These are phyloP conservation scores for Hephaestus fuliginosus DNA, from an alignment of 2,797 vertebrate species.

Conservation along the genomic window DNA sequence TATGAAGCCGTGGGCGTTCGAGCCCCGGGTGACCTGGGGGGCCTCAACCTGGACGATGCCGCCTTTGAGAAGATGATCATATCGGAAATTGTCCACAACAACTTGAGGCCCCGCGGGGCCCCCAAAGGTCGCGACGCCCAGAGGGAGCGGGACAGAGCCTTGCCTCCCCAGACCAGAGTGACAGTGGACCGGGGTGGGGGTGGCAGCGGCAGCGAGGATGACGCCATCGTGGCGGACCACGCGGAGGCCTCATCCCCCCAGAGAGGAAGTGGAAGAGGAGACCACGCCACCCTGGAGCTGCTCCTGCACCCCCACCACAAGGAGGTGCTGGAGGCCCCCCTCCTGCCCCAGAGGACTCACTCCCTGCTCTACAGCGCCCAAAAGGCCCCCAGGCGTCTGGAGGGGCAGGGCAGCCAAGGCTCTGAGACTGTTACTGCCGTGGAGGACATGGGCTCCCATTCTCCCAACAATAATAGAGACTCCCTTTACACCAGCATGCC, in stretches of 20 bases:
- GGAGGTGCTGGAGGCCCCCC: constrained; percentile 93
- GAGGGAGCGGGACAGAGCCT: constrained; percentile 67
- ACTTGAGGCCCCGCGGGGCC: constrained; percentile 91
- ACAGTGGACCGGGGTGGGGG: constrained; percentile 80
- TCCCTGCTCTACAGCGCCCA: constrained; percentile 97
- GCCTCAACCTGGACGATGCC: constrained; percentile 93
- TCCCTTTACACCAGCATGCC: constrained; percentile 99
- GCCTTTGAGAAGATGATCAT: constrained; percentile 99
- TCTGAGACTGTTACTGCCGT: constrained; percentile 88
- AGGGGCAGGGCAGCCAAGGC: constrained; percentile 88
- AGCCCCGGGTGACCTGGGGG: constrained; percentile 90
- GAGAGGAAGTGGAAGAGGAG: constrained; percentile 82
- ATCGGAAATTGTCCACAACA: constrained; percentile 98
- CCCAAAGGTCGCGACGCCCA: constrained; percentile 74
- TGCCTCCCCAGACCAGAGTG: constrained; percentile 72
- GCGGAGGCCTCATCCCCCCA: constrained; percentile 90
- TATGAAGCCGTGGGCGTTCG: constrained; percentile 90
- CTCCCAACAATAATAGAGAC: constrained; percentile 94
- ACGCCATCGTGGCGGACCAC: constrained; percentile 90
- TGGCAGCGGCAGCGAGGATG: constrained; percentile 93
- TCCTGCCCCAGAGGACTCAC: constrained; percentile 99
- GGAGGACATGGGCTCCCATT: constrained; percentile 88
- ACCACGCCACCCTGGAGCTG: constrained; percentile 90
- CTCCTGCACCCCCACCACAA: constrained; percentile 91
- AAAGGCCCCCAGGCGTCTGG: constrained; percentile 80